A percentile compares a stretch with the other conserved stretches of the same genome.
Evolutionary conservation across 1,140 invertebrate species (phyloP).

Genomic region (Frieseomelitta varia): DNA sequence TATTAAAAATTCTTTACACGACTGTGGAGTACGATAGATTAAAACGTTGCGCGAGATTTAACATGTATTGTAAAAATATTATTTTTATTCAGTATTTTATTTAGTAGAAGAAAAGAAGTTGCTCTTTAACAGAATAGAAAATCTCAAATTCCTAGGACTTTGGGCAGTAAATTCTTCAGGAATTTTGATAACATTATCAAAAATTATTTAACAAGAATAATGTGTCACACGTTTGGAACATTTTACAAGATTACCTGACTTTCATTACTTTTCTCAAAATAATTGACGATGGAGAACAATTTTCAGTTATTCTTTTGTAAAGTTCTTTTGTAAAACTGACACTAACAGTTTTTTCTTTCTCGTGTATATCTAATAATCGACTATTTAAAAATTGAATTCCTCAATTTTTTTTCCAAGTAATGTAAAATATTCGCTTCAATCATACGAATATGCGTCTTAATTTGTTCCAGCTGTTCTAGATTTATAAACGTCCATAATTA

Average conservation of each 20-base stretch:
- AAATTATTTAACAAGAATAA: too few species aligned
- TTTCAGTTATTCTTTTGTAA: background rate
- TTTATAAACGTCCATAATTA: background rate
- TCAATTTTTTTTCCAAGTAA: background rate
- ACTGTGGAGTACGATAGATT: background rate
- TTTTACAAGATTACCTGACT: background rate
- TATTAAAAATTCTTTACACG: background rate
- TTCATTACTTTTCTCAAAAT: background rate
- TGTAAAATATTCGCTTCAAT: background rate
- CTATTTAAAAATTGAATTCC: background rate
- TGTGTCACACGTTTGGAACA: too few species aligned
- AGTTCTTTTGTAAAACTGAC: too few species aligned
- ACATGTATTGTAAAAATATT: background rate
- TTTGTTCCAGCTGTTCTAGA: too few species aligned
- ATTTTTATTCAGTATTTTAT: too few species aligned
- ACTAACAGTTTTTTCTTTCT: too few species aligned
- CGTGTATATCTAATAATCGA: background rate
- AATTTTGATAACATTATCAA: background rate
- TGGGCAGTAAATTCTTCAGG: background rate
- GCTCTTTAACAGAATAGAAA: background rate
- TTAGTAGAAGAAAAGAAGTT: background rate
- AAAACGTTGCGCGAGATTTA: background rate
- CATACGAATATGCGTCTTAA: background rate
- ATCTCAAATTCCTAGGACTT: background rate
- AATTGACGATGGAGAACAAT: background rate